Evolutionary conservation across 2,797 vertebrate species (phyloP).

Genomic region (Pogoniulus pusillus): DNA sequence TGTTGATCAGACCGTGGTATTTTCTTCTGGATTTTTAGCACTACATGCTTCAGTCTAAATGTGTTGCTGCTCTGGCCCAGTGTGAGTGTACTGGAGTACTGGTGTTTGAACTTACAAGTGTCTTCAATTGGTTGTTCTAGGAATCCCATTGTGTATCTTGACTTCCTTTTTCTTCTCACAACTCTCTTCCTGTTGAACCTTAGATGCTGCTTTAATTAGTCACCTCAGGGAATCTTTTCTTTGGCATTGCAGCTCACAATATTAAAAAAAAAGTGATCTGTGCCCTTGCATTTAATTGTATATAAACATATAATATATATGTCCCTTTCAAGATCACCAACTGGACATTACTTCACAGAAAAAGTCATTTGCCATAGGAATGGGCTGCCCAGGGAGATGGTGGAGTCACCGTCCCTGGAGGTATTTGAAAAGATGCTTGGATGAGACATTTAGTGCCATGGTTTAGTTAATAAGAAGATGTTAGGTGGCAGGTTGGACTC

Average conservation of each 20-base stretch:
- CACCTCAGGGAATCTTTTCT: background rate
- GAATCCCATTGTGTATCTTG: background rate
- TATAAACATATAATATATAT: background rate
- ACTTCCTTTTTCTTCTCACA: background rate
- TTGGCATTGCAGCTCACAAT: background rate
- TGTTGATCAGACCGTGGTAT: constrained; percentile 63
- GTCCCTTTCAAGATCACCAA: background rate
- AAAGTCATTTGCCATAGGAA: no score
- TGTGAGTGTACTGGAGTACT: constrained; percentile 31
- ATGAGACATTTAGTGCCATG: no score
- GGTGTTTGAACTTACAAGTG: constrained; percentile 21
- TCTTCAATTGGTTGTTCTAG: background rate
- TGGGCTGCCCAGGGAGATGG: no score
- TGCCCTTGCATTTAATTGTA: background rate
- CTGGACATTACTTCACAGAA: background rate
- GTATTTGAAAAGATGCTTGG: no score
- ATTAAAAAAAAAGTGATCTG: background rate
- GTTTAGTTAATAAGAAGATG: no score
- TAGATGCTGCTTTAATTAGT: background rate
- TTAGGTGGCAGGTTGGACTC: no score
- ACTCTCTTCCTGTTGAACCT: background rate
- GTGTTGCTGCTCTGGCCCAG: constrained; percentile 24
- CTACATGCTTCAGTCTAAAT: constrained; percentile 38
- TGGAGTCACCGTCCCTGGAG: no score
- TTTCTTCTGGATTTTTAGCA: constrained; percentile 60